Evolutionary conservation across 1,140 invertebrate genomes (phyloP).

Genomic region (Drosophila punjabiensis): DNA sequence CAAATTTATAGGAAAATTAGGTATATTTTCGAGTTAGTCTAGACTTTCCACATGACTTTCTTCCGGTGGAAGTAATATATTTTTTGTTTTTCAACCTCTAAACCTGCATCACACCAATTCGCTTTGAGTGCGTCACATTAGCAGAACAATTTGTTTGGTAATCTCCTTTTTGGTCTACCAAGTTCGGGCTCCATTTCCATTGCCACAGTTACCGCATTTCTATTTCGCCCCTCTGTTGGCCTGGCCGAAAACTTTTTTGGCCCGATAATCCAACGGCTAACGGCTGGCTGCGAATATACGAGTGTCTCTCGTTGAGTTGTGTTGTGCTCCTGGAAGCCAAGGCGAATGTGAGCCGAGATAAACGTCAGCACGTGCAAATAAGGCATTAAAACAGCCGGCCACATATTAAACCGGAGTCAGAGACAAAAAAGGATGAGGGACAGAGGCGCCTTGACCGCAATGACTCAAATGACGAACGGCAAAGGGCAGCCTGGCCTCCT

Average conservation of each 20-base stretch:
- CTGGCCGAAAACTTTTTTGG: constrained; percentile 56
- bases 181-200: constrained; percentile 49
- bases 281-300: constrained; percentile 28
- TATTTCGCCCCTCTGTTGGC: constrained; percentile 54
- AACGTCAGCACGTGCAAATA: constrained; percentile 81
- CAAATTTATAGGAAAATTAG: no score
- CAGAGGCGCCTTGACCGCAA: constrained; percentile 71
- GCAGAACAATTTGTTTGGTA: constrained; percentile 78
- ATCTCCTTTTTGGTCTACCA: constrained; percentile 59
- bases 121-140: constrained; percentile 60
- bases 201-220: constrained; percentile 31
- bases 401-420: constrained; percentile 42
- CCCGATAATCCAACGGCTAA: constrained; percentile 62
- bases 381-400: constrained; percentile 70
- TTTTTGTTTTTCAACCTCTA: constrained; percentile 4
- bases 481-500: constrained; percentile 44
- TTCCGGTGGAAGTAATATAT: no score
- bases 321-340: not conserved
- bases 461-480: constrained; percentile 72
- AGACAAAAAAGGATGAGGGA: not conserved
- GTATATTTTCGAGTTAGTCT: no score
- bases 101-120: constrained; percentile 9
- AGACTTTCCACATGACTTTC: no score
- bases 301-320: constrained; percentile 23
- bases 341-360: constrained; percentile 30